These are phyloP conservation scores for Diorhabda sublineata DNA, from an alignment of 1,140 invertebrate species.

Conservation along the genomic window DNA sequence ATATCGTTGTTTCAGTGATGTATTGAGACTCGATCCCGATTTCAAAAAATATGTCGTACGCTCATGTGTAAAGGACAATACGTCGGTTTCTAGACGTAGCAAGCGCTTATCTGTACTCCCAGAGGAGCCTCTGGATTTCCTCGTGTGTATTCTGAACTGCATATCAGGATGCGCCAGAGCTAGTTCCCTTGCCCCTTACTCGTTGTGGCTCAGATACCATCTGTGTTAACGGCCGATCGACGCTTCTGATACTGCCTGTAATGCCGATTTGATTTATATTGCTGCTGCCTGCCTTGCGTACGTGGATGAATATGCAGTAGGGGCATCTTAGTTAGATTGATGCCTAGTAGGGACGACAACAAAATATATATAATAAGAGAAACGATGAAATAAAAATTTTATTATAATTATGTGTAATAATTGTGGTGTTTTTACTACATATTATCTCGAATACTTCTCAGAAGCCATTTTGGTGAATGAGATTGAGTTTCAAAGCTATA, in stretches of 20 bases:
- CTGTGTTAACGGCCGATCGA: conserved; percentile 38
- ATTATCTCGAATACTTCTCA: too few species aligned
- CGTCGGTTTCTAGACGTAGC: conserved; percentile 10
- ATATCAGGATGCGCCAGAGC: conserved; percentile 15
- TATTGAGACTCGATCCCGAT: too few species aligned
- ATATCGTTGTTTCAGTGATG: too few species aligned
- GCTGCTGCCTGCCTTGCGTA: conserved; percentile 8
- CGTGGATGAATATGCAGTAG: background rate
- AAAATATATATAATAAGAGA: too few species aligned
- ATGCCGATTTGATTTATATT: conserved; percentile 37
- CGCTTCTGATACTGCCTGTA: conserved; percentile 29
- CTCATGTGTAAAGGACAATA: conserved; percentile 4
- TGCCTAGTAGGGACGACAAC: too few species aligned
- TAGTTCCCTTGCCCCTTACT: conserved; percentile 15
- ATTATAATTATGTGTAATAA: too few species aligned
- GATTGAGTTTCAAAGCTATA: too few species aligned
- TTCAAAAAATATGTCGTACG: too few species aligned
- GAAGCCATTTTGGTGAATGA: too few species aligned
- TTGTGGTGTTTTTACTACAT: too few species aligned
- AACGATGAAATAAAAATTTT: too few species aligned
- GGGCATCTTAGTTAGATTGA: too few species aligned
- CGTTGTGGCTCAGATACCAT: conserved; percentile 28
- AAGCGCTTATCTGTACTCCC: conserved; percentile 15
- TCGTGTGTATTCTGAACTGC: conserved; percentile 18
- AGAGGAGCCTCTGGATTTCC: conserved; percentile 17